Conservation (phyloP, 2,888 invertebrate genomes). For the Eupithecia subfuscata region DNA sequence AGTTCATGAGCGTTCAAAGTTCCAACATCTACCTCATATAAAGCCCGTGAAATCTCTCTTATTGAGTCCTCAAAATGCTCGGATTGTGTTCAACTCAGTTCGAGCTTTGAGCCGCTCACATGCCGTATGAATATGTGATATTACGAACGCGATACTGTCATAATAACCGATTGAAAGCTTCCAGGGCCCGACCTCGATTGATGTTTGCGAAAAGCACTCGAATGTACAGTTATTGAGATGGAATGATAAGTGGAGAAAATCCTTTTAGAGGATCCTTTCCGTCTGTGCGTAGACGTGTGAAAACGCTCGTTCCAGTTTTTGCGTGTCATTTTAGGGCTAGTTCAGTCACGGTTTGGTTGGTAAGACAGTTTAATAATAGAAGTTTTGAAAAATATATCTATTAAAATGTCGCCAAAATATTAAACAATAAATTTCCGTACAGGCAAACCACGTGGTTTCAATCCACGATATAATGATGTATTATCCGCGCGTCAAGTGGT, state of each 20-base stretch:
- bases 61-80: conserved; percentile 47
- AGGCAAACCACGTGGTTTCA: background rate
- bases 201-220: conserved; percentile 1
- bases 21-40: conserved; percentile 32
- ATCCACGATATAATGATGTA: background rate
- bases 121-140: conserved; percentile 63
- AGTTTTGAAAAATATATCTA: background rate
- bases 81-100: conserved; percentile 36
- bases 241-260: conserved; percentile 5
- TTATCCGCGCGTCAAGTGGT: no score
- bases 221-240: background rate
- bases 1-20: conserved; percentile 1
- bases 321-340: background rate
- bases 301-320: conserved; percentile 10
- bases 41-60: conserved; percentile 56
- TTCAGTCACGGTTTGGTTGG: background rate
- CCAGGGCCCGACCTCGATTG: conserved; percentile 34
- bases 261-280: conserved; percentile 16
- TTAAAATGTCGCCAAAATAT: background rate
- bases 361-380: background rate
- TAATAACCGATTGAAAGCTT: conserved; percentile 32
- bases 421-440: no score
- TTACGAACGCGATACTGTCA: conserved; percentile 34
- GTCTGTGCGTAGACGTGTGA: conserved; percentile 16
- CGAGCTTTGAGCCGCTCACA: conserved; percentile 51